Base-by-base conservation (phyloP, 1,140 invertebrate genomes). In the Conopomorpha cramerella region DNA sequence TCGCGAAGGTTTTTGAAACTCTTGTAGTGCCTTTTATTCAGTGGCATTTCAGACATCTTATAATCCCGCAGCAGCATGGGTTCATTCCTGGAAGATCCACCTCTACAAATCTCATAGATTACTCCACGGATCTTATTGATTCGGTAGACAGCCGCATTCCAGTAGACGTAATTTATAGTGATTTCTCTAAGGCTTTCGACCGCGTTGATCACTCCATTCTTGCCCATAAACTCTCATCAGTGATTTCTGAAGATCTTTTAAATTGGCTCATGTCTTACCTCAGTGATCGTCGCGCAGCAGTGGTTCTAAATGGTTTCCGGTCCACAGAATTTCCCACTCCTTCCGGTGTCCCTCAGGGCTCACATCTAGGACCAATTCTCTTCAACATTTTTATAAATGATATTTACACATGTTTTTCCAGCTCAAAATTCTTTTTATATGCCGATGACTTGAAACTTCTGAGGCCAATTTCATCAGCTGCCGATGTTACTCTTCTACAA, bases 361-460 rank as follows among this genome's bases (percentile, higher is more conserved):
- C 7, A 8, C 7, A 8, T 8, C 29, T 30, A 8, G 29, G 29
- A 6, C 29, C 29, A 13, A 8, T 13, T 10, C 12, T 30, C 6
- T 30, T 30, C 23, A 25, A 25, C n/a, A 25, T 25, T 25, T 25
- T 25, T 25, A 25, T 25, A 25, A 25, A 25, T 25, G 23, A 25
- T 25, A 25, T 25, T 7, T n/a, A n/a, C n/a, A n/a, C 6, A n/a
- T 25, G 23, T 25, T n/a, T 25, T n/a, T 25, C 23, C n/a, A 7
- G n/a, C n/a, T 25, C 23, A 7, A n/a, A n/a, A 25, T 25, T 6
- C 23, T 25, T 7, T 25, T 7, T 25, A n/a, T 25, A 7, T 25
- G 23, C 23, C n/a, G 23, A 25, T n/a, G 23, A 25, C n/a, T n/a
- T 25, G n/a, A 25, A 25, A 25, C n/a, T 25, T 7, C n/a, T 25